phyloP scores from a whole-genome alignment of 2,888 invertebrate genomes.

The Lasioglossum figueresi region DNA sequence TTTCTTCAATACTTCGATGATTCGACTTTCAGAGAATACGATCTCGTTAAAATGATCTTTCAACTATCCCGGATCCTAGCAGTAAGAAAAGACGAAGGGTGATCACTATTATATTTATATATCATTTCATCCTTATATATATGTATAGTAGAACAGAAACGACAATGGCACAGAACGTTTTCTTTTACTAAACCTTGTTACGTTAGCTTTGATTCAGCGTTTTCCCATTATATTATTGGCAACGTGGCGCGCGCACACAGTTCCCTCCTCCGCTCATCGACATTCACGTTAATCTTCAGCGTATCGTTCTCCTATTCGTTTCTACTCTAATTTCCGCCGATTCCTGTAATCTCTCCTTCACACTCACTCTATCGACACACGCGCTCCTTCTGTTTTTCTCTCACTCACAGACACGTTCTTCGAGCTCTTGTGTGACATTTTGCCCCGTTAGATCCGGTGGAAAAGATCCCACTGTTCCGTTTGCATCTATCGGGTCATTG shows the following conservation, averaged over 20 bases:
- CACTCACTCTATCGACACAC: constrained; percentile 56
- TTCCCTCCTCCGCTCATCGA: constrained; percentile 40
- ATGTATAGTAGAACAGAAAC: constrained; percentile 67
- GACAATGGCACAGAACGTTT: constrained; percentile 75
- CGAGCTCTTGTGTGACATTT: constrained; percentile 20
- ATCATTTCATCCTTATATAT: constrained; percentile 61
- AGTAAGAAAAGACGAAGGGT: constrained; percentile 66
- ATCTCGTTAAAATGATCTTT: constrained; percentile 48
- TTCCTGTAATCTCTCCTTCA: constrained; percentile 36
- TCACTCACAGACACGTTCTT: constrained; percentile 23
- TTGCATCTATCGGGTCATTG: constrained; percentile 68
- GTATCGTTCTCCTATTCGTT: constrained; percentile 54
- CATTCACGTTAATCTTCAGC: constrained; percentile 62
- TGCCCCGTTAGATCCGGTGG: constrained; percentile 1
- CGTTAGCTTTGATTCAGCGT: constrained; percentile 74
- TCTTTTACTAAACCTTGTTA: constrained; percentile 67
- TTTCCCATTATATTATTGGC: constrained; percentile 69
- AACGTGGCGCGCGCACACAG: constrained; percentile 67
- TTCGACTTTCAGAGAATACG: constrained; percentile 39
- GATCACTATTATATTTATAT: constrained; percentile 59
- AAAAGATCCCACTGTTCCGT: constrained; percentile 41
- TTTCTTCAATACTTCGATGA: constrained; percentile 39
- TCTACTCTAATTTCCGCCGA: constrained; percentile 56
- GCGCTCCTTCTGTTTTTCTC: constrained; percentile 35
- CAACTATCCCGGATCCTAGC: constrained; percentile 50